Percentiles rank a stretch among this genome's conserved stretches.
Conservation (phyloP, 2,888 invertebrate species). For the Rhamphomyia laevipes region DNA sequence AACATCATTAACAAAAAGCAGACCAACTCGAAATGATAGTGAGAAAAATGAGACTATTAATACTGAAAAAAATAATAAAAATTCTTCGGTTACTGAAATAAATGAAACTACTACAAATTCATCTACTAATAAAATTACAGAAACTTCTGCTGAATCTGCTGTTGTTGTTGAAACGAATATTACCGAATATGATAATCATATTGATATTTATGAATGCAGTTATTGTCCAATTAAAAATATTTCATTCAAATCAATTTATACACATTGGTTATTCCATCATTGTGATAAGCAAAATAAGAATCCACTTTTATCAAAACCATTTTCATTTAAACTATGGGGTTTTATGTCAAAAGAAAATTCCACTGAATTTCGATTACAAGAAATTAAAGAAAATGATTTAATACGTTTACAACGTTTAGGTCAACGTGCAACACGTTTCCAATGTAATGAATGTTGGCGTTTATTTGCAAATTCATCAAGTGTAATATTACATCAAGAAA, state of each 20-base stretch:
- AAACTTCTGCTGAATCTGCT: no score
- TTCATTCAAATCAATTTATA: constrained; percentile 1
- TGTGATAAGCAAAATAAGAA: not conserved
- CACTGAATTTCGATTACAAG: no score
- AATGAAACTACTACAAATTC: no score
- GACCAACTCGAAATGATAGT: not conserved
- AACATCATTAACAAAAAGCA: not conserved
- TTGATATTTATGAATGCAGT: not conserved
- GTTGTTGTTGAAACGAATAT: no score
- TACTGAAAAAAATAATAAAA: not conserved
- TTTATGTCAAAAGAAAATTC: not conserved
- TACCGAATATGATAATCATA: not conserved
- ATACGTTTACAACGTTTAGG: not conserved
- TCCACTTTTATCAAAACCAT: not conserved
- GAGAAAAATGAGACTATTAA: not conserved
- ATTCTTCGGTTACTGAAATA: no score
- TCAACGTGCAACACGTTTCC: not conserved
- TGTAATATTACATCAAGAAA: constrained; percentile 4
- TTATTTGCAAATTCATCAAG: not conserved
- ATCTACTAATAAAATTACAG: not conserved
- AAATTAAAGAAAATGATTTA: not conserved
- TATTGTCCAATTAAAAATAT: not conserved
- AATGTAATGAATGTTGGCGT: not conserved
- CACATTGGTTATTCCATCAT: not conserved
- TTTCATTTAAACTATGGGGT: not conserved